Conservation (phyloP, 1,140 invertebrate genomes). For the Nasonia giraulti region DNA sequence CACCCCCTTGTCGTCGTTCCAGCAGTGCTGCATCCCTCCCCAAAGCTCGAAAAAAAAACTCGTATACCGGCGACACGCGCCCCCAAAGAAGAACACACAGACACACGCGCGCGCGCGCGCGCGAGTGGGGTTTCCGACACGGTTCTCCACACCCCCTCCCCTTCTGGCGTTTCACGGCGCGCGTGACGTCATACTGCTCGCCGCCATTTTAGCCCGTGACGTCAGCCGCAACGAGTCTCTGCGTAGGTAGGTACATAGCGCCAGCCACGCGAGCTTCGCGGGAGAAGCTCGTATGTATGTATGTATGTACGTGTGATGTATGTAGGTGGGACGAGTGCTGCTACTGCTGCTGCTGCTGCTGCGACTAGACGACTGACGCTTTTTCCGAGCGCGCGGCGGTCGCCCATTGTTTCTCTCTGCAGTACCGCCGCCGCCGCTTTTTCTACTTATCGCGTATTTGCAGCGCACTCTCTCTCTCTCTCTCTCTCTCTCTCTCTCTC, state of each 20-base stretch:
- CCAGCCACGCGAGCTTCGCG: constrained; percentile 40
- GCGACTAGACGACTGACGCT: constrained; percentile 40
- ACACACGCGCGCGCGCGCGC: background rate
- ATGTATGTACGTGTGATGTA: constrained; percentile 12
- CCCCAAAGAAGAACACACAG: background rate
- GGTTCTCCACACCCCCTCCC: background rate
- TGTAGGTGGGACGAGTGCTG: no score
- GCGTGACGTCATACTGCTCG: constrained; percentile 55
- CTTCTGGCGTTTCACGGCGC: background rate
- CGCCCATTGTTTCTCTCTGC: constrained; percentile 21
- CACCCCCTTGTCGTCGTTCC: no score
- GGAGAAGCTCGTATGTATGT: constrained; percentile 15
- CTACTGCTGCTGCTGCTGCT: no score
- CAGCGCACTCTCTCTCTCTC: background rate
- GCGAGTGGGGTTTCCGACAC: constrained; percentile 35
- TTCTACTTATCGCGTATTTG: constrained; percentile 24
- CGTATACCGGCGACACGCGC: background rate
- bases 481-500: no score
- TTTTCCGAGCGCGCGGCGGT: background rate
- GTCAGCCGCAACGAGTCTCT: constrained; percentile 47
- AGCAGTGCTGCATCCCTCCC: background rate
- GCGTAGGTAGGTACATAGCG: constrained; percentile 2
- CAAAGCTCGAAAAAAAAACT: background rate
- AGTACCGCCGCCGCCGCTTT: constrained; percentile 1
- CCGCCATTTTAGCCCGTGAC: constrained; percentile 57